A percentile compares a stretch with the other conserved stretches of the same genome.
Conservation (phyloP, 1,140 invertebrate species). For the Kradibia gibbosae region DNA sequence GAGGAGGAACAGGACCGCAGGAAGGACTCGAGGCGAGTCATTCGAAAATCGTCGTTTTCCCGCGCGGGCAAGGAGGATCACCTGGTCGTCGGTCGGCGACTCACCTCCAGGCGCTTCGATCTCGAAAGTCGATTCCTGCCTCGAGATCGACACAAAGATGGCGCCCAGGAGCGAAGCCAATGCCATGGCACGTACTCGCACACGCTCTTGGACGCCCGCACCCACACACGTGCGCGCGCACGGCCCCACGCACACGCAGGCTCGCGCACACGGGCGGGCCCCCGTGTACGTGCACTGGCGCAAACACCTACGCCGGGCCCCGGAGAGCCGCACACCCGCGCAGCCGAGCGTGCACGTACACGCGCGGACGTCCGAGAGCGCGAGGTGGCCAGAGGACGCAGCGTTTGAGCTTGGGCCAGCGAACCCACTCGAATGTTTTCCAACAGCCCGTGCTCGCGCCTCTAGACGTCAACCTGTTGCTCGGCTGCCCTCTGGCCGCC, state of each 20-base stretch:
- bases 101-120: background rate
- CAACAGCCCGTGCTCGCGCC: background rate
- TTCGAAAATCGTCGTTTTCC: background rate
- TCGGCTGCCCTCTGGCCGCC: background rate
- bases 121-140: slow-evolving; percentile 31
- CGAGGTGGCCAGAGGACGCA: slow-evolving; percentile 16
- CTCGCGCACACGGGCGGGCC: no score
- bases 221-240: no score
- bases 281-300: no score
- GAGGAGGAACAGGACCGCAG: no score
- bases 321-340: no score
- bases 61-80: background rate
- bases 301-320: no score
- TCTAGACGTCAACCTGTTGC: slow-evolving; percentile 40
- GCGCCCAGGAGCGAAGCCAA: background rate
- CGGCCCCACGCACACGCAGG: no score
- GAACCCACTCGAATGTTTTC: slow-evolving; percentile 37
- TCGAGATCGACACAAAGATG: slow-evolving; percentile 31
- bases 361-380: no score
- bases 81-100: background rate
- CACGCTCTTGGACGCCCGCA: no score
- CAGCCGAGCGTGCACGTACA: no score
- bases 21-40: background rate
- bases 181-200: no score
- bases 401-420: slow-evolving; percentile 36